Conservation (phyloP, 2,113 vertebrate species). For the Aphelocoma coerulescens region DNA sequence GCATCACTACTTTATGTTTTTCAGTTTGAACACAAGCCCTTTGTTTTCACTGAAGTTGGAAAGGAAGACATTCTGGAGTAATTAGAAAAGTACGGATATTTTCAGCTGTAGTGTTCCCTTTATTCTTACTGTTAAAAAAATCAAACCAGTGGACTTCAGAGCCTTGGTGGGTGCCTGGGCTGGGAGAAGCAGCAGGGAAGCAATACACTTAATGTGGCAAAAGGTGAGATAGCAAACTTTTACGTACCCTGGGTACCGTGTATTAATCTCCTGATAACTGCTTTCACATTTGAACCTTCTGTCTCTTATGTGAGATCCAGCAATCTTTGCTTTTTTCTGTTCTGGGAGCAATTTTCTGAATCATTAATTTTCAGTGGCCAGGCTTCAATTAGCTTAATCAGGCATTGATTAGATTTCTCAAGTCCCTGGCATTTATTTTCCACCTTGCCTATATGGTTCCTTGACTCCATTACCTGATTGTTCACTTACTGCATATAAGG, state of each 20-base stretch:
- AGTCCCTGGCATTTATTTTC: conserved; percentile 65
- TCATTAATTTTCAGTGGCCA: conserved; percentile 71
- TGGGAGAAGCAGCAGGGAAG: conserved; percentile 7
- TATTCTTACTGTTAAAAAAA: neutral
- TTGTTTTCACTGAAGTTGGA: conserved; percentile 34
- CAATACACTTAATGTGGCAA: neutral
- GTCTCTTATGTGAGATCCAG: conserved; percentile 32
- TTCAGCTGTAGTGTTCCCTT: neutral
- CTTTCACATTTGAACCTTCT: conserved; percentile 60
- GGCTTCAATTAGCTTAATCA: conserved; percentile 71
- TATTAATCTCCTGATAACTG: conserved; percentile 64
- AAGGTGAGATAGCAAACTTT: conserved; percentile 49
- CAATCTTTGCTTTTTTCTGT: conserved; percentile 53
- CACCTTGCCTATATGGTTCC: conserved; percentile 65
- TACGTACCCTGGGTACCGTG: neutral
- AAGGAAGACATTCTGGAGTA: conserved; percentile 37
- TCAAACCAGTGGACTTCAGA: conserved; percentile 14
- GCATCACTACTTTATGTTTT: neutral
- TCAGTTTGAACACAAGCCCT: conserved; percentile 10
- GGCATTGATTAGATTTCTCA: conserved; percentile 69
- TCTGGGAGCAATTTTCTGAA: conserved; percentile 66
- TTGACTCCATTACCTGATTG: conserved; percentile 64
- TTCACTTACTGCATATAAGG: conserved; percentile 42
- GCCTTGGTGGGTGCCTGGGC: neutral
- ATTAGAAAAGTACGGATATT: conserved; percentile 28